Percentiles rank a stretch among this genome's conserved stretches.
phyloP scores from a whole-genome alignment of 2,888 invertebrate genomes.

The Cephus pulcher region DNA sequence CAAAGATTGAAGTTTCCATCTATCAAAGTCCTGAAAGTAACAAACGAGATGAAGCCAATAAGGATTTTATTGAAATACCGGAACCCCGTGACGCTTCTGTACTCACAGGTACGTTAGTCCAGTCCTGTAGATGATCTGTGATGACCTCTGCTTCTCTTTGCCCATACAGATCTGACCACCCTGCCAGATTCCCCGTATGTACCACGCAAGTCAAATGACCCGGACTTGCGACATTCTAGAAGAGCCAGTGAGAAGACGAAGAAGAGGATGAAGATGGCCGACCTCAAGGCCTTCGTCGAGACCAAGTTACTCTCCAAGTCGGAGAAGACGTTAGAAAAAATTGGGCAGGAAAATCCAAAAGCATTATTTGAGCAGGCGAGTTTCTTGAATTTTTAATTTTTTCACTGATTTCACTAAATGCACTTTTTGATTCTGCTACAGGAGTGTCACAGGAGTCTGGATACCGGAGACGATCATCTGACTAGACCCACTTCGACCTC shows the following conservation, averaged over 20 bases:
- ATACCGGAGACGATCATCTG: constrained; percentile 82
- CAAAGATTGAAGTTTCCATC: constrained; percentile 90
- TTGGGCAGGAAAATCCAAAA: constrained; percentile 82
- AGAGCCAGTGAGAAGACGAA: constrained; percentile 86
- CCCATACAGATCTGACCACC: constrained; percentile 27
- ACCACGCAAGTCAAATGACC: constrained; percentile 60
- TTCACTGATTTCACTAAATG: background rate
- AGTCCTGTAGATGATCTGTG: background rate
- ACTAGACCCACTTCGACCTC: constrained; percentile 78
- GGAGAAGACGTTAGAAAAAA: constrained; percentile 90
- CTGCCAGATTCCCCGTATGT: constrained; percentile 67
- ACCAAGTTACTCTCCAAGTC: constrained; percentile 91
- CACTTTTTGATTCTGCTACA: constrained; percentile 57
- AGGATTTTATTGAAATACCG: constrained; percentile 84
- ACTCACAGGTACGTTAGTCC: constrained; percentile 69
- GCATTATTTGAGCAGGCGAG: constrained; percentile 68
- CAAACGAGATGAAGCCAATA: constrained; percentile 72
- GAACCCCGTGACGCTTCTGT: constrained; percentile 78
- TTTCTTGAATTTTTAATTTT: constrained; percentile 33
- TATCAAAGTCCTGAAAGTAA: constrained; percentile 82
- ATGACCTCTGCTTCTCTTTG: constrained; percentile 7
- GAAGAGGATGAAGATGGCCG: constrained; percentile 91
- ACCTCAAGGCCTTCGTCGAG: constrained; percentile 91
- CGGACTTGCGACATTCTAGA: constrained; percentile 68
- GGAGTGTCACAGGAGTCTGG: constrained; percentile 87